Evolutionary conservation across 2,113 vertebrate species (phyloP).

Genomic region (Osmerus eperlanus): DNA sequence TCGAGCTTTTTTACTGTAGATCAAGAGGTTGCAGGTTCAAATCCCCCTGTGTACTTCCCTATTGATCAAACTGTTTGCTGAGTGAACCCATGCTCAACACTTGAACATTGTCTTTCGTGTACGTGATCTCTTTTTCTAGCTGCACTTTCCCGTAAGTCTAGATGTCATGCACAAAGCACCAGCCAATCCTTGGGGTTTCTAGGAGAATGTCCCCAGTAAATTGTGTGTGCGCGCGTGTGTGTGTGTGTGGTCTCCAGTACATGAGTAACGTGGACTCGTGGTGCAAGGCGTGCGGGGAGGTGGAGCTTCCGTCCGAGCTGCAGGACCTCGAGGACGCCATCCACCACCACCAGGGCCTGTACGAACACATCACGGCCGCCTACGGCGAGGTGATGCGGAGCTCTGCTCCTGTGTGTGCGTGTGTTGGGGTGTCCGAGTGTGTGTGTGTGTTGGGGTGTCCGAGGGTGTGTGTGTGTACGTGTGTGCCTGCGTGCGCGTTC

Average conservation of each 20-base stretch:
- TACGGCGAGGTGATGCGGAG: slow-evolving; percentile 84
- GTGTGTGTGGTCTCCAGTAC: slow-evolving; percentile 72
- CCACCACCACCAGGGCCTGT: slow-evolving; percentile 97
- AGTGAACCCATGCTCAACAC: no score
- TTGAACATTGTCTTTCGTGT: no score
- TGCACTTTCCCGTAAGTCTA: no score
- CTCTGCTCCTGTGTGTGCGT: background rate
- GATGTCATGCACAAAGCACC: no score
- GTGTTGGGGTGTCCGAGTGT: background rate
- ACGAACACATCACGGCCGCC: slow-evolving; percentile 93
- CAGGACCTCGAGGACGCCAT: slow-evolving; percentile 97
- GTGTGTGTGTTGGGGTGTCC: background rate
- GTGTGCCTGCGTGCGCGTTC: background rate
- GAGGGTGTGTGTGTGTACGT: no score
- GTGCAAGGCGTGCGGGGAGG: slow-evolving; percentile 97
- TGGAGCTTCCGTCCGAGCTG: slow-evolving; percentile 93
- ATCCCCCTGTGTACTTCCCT: no score
- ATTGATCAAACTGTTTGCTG: no score
- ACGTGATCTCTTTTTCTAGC: no score
- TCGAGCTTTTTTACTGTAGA: no score
- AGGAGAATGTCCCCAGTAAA: no score
- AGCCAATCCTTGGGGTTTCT: no score
- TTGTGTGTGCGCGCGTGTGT: background rate
- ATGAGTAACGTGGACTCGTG: slow-evolving; percentile 97
- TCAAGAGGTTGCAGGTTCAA: no score